These are phyloP conservation scores for Amphipoea lucens DNA, from an alignment of 2,888 invertebrate species.

Conservation along the genomic window DNA sequence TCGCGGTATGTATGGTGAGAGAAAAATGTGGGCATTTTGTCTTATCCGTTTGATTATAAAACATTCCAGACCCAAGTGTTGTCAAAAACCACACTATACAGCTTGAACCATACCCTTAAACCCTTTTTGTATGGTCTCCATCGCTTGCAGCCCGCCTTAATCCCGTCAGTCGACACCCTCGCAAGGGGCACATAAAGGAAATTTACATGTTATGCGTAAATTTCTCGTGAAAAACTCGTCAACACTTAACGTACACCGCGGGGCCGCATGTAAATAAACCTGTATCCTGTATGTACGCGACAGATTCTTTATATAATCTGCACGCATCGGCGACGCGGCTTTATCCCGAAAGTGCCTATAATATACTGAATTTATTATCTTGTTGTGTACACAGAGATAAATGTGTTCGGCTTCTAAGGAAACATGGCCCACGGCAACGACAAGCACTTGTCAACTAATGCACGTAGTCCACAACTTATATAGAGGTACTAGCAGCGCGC, in stretches of 20 bases:
- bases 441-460: background rate
- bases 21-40: background rate
- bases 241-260: slow-evolving; percentile 58
- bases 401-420: slow-evolving; percentile 16
- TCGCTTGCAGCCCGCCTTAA: slow-evolving; percentile 42
- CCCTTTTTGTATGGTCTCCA: background rate
- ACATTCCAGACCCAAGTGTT: background rate
- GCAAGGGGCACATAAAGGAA: slow-evolving; percentile 54
- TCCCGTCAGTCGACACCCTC: slow-evolving; percentile 44
- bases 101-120: background rate
- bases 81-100: background rate
- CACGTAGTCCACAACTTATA: background rate
- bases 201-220: slow-evolving; percentile 65
- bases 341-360: slow-evolving; percentile 31
- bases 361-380: slow-evolving; percentile 59
- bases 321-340: slow-evolving; percentile 19
- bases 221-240: slow-evolving; percentile 65
- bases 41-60: background rate
- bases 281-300: slow-evolving; percentile 22
- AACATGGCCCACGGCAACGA: background rate
- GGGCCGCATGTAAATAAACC: slow-evolving; percentile 51
- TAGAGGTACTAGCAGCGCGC: too few species aligned
- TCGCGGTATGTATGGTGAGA: background rate
- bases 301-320: slow-evolving; percentile 51
- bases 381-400: slow-evolving; percentile 42